phyloP scores from a whole-genome alignment of 92 coral and sea anemone species.

The Zoanthus sociatus region DNA sequence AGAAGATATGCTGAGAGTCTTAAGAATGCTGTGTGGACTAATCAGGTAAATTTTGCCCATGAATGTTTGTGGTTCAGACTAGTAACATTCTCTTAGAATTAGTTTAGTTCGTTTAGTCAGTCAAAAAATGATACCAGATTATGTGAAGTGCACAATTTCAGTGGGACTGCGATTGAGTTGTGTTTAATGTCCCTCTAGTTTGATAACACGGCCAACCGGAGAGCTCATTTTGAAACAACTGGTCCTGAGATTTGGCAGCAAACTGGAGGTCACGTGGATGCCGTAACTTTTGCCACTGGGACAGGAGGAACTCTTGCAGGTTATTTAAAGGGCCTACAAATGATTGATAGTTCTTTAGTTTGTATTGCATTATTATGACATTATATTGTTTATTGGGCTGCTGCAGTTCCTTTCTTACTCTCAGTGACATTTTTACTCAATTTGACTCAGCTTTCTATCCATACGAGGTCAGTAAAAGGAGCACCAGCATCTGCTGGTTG shows the following conservation, averaged over 20 bases:
- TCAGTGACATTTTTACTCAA: no score
- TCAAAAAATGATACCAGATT: no score
- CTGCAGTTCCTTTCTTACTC: no score
- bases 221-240: conserved; percentile 97
- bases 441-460: no score
- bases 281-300: conserved; percentile 92
- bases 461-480: no score
- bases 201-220: conserved; percentile 92
- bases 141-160: no score
- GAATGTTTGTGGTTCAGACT: background rate
- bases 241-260: conserved; percentile 99
- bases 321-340: background rate
- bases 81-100: no score
- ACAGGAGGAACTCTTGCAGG: conserved; percentile 99
- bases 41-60: conserved; percentile 68
- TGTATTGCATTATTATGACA: no score
- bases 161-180: background rate
- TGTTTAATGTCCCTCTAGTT: conserved; percentile 58
- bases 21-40: conserved; percentile 96
- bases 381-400: no score
- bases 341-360: no score
- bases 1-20: conserved; percentile 84
- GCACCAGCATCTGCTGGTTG: no score
- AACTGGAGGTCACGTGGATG: conserved; percentile 92
- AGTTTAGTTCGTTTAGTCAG: no score